These are phyloP conservation scores for Oenanthe melanoleuca DNA, from an alignment of 2,113 vertebrate genomes.

Conservation along the genomic window DNA sequence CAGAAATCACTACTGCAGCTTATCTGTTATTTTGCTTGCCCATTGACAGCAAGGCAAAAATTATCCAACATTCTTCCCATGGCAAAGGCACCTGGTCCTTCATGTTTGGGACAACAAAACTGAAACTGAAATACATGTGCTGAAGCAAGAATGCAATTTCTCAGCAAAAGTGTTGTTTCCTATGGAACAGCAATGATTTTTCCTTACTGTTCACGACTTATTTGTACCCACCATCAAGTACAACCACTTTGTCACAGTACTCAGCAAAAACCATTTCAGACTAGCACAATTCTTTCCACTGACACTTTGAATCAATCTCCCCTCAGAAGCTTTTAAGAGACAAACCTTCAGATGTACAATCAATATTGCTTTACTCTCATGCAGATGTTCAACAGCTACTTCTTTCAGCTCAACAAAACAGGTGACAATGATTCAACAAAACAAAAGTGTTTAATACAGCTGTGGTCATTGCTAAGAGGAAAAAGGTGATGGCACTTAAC, in stretches of 20 bases:
- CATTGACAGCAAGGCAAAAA: not conserved
- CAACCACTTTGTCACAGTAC: not conserved
- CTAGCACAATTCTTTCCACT: not conserved
- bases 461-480: not conserved
- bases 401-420: not conserved
- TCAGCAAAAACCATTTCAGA: not conserved
- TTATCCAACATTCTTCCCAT: not conserved
- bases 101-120: not conserved
- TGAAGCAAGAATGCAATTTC: not conserved
- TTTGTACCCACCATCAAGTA: not conserved
- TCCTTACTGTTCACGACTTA: rapidly evolving
- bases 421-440: not conserved
- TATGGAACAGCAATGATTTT: not conserved
- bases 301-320: not conserved
- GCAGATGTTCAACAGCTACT: not conserved
- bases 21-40: not conserved
- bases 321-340: not conserved
- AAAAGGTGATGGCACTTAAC: not conserved
- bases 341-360: not conserved
- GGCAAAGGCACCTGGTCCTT: not conserved
- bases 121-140: not conserved
- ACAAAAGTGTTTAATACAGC: not conserved
- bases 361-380: not conserved
- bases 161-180: not conserved
- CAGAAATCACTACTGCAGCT: not conserved